Evolutionary conservation across 2,797 vertebrate species (phyloP).

Genomic region (Peromyscus attwateri): DNA sequence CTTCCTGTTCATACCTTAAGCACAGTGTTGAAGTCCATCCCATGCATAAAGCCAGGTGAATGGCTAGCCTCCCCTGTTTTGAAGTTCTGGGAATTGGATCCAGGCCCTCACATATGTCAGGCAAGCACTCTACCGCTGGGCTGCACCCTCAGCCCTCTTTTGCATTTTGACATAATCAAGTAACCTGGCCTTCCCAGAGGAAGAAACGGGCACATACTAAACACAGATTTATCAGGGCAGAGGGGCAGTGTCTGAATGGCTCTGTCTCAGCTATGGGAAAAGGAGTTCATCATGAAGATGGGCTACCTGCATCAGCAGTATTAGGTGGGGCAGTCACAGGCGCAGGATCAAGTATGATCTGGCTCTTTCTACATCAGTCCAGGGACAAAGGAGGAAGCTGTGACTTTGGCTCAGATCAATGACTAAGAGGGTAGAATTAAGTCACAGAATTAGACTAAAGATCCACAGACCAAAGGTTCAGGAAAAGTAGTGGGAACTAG

Average conservation of each 20-base stretch:
- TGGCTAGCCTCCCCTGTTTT: no score
- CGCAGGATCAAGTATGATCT: rapidly evolving
- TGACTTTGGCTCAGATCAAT: not conserved
- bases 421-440: not conserved
- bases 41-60: no score
- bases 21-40: not conserved
- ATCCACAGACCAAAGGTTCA: not conserved
- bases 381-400: rapidly evolving
- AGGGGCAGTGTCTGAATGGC: rapidly evolving
- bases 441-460: not conserved
- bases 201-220: not conserved
- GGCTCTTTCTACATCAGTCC: not conserved
- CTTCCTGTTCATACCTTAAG: not conserved
- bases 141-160: not conserved
- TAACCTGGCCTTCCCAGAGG: no score
- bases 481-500: not conserved
- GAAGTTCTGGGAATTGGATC: not conserved
- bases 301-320: not conserved
- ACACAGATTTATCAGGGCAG: not conserved
- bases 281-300: no score
- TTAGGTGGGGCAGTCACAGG: not conserved
- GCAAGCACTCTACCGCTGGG: no score
- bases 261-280: not conserved
- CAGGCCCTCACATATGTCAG: not conserved
- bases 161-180: not conserved